A percentile compares a stretch with the other conserved stretches of the same genome.
Evolutionary conservation across 2,113 vertebrate genomes (phyloP).

Genomic region (Semnopithecus entellus): DNA sequence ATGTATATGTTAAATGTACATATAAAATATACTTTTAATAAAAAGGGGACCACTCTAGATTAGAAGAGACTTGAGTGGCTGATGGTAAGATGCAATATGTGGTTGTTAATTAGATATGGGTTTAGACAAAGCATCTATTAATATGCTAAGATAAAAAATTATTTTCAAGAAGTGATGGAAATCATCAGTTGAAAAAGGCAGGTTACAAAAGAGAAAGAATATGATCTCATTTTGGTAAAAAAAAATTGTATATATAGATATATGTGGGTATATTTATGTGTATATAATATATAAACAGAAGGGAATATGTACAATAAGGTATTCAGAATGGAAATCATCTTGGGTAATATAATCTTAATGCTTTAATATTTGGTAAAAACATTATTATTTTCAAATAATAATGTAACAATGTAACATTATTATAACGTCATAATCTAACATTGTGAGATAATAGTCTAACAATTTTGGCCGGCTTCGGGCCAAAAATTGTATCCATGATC

Average conservation of each 20-base stretch:
- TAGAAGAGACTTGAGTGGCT: neutral
- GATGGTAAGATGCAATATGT: neutral
- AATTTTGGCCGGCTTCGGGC: neutral
- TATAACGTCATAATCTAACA: too few relatives aligned
- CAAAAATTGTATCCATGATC: neutral
- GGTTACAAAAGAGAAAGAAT: neutral
- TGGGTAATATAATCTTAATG: neutral
- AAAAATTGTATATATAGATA: neutral
- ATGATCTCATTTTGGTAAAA: neutral
- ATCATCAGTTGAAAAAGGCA: neutral
- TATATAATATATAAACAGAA: neutral
- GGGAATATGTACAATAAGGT: neutral
- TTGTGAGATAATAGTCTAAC: too few relatives aligned
- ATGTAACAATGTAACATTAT: too few relatives aligned
- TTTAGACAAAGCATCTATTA: neutral
- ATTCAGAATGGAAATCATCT: neutral
- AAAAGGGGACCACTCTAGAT: neutral
- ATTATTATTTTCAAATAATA: too few relatives aligned
- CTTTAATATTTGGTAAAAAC: neutral
- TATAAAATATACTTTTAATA: neutral
- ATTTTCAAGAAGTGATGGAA: neutral
- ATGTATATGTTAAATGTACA: too few relatives aligned
- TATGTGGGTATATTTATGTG: too few relatives aligned
- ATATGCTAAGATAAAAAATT: neutral
- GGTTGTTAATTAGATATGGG: neutral